Percentiles rank a stretch among this genome's conserved stretches.
These are phyloP conservation scores for Spongia lamella DNA, from an alignment of 37 sponge, comb jelly and placozoan species.

Conservation along the genomic window DNA sequence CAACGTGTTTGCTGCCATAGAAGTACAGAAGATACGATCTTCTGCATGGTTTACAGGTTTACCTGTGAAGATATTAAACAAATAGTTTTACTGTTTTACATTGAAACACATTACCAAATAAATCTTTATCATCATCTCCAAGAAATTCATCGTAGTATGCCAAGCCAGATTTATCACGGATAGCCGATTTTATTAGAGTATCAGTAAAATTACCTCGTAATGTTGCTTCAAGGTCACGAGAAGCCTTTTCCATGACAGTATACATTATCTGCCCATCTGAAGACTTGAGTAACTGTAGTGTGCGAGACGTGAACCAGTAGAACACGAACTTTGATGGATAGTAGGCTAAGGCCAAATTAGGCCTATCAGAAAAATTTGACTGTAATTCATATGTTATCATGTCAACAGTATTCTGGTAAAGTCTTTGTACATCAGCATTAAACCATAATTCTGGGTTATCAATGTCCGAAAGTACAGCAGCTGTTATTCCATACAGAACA, in stretches of 20 bases:
- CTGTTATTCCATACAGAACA: constrained; percentile 47
- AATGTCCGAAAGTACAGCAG: constrained; percentile 19
- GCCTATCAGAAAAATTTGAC: constrained; percentile 44
- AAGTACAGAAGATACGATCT: constrained; percentile 40
- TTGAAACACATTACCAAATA: constrained; percentile 17
- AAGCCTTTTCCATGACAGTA: constrained; percentile 38
- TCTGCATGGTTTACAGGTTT: constrained; percentile 33
- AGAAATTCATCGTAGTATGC: constrained; percentile 59
- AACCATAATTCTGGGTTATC: constrained; percentile 26
- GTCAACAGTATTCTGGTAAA: constrained; percentile 42
- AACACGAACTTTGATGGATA: constrained; percentile 52
- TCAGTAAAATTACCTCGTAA: constrained; percentile 32
- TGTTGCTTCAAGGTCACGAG: not conserved
- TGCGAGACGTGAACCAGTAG: constrained; percentile 63
- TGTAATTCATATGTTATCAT: constrained; percentile 35
- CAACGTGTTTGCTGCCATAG: constrained; percentile 46
- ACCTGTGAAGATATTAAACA: constrained; percentile 7
- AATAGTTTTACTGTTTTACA: not conserved
- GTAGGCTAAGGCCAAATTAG: constrained; percentile 50
- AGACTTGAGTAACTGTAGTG: constrained; percentile 36
- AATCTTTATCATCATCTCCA: constrained; percentile 37
- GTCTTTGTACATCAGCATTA: constrained; percentile 43
- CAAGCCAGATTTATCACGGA: not conserved
- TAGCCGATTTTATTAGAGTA: constrained; percentile 3
- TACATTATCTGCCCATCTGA: constrained; percentile 1